Evolutionary conservation across 1,140 invertebrate species (phyloP).

Genomic region (Brachionus manjavacas): DNA sequence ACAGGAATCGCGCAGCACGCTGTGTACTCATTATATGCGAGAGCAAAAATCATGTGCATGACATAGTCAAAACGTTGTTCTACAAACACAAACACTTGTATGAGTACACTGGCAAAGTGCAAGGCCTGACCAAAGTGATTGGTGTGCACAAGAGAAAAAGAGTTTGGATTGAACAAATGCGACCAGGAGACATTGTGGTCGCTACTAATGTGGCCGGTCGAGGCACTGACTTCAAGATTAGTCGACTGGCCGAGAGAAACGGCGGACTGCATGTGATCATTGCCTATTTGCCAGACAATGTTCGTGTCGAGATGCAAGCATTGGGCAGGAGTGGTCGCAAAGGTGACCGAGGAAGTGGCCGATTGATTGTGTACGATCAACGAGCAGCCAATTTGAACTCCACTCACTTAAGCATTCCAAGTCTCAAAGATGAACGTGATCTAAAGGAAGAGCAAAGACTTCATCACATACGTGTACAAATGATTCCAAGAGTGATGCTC

Average conservation of each 20-base stretch:
- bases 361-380: background rate
- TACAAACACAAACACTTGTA: conserved; percentile 22
- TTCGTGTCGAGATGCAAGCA: conserved; percentile 1
- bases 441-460: background rate
- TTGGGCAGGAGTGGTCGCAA: background rate
- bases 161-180: background rate
- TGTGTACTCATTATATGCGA: background rate
- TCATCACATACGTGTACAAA: background rate
- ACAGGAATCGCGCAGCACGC: background rate
- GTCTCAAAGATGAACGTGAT: background rate
- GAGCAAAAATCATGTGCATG: background rate
- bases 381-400: background rate
- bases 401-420: background rate
- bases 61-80: background rate
- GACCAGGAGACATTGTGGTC: background rate
- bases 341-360: background rate
- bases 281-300: background rate
- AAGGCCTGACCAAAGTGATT: background rate
- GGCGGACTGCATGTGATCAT: background rate
- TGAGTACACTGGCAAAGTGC: background rate
- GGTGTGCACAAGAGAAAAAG: background rate
- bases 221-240: conserved; percentile 16
- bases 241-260: background rate
- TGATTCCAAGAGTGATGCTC: background rate
- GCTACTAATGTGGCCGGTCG: conserved; percentile 18